A percentile compares a stretch with the other conserved stretches of the same genome.
Conservation (phyloP, 2,113 vertebrate genomes). For the Ranitomeya variabilis region DNA sequence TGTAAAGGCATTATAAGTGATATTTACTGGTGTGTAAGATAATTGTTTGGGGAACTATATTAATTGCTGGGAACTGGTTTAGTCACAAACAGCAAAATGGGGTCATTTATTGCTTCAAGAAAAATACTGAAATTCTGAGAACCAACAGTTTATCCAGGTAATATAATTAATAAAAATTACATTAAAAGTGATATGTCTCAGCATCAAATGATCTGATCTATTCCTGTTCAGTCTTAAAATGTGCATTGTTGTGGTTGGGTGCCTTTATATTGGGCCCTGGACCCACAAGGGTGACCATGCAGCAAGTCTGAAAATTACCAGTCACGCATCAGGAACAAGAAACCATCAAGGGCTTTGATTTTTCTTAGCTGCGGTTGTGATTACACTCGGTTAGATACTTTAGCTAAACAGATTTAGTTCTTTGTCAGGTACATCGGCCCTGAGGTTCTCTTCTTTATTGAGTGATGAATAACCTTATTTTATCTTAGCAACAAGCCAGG, state of each 20-base stretch:
- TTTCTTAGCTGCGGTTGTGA: conserved; percentile 14
- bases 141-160: not conserved
- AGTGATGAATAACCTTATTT: conserved; percentile 36
- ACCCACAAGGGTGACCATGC: not conserved
- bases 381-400: not conserved
- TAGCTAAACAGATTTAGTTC: conserved; percentile 35
- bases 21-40: not conserved
- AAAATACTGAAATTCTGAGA: not conserved
- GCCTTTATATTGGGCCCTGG: not conserved
- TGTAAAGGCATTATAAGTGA: too few relatives aligned
- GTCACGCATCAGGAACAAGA: not conserved
- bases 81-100: not conserved
- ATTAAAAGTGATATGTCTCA: not conserved
- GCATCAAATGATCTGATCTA: not conserved
- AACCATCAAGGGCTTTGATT: not conserved
- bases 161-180: not conserved
- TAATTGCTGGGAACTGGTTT: not conserved
- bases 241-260: not conserved
- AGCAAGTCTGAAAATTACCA: not conserved
- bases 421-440: conserved; percentile 35
- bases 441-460: conserved; percentile 18
- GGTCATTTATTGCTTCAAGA: not conserved
- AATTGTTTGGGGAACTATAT: too few relatives aligned
- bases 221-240: not conserved
- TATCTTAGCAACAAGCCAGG: conserved; percentile 14